Conservation (phyloP, 2,797 vertebrate genomes). For the Chloroceryle amazona region DNA sequence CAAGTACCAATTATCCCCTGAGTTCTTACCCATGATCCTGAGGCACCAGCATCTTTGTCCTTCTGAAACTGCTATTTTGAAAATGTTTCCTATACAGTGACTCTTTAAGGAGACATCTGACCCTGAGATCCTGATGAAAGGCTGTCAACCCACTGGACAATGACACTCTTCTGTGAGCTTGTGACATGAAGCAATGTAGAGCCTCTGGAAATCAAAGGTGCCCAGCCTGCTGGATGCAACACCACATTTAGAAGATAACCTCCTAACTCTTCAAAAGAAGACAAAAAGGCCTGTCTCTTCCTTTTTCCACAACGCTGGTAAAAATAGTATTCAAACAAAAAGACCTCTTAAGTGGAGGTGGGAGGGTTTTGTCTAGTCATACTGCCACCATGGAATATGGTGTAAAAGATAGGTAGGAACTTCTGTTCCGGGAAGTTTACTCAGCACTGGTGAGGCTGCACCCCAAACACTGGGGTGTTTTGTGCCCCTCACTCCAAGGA, state of each 20-base stretch:
- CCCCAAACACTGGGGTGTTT: background rate
- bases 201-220: background rate
- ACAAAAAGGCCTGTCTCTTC: background rate
- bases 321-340: background rate
- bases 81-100: background rate
- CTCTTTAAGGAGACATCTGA: background rate
- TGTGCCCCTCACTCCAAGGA: background rate
- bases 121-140: background rate
- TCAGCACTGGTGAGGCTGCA: background rate
- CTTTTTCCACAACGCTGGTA: background rate
- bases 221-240: background rate
- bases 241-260: background rate
- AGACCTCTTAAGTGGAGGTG: background rate
- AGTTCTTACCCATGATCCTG: background rate
- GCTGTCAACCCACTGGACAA: background rate
- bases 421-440: background rate
- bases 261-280: background rate
- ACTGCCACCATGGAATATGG: accelerated
- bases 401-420: background rate
- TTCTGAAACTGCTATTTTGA: background rate
- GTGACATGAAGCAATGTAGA: background rate
- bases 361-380: background rate
- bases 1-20: background rate
- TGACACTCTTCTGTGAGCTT: background rate
- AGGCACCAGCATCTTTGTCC: background rate